Evolutionary conservation across 2,888 invertebrate genomes (phyloP), one percentile per base, ranked within the genome.

Genomic region (Coelopa pilipes): DNA sequence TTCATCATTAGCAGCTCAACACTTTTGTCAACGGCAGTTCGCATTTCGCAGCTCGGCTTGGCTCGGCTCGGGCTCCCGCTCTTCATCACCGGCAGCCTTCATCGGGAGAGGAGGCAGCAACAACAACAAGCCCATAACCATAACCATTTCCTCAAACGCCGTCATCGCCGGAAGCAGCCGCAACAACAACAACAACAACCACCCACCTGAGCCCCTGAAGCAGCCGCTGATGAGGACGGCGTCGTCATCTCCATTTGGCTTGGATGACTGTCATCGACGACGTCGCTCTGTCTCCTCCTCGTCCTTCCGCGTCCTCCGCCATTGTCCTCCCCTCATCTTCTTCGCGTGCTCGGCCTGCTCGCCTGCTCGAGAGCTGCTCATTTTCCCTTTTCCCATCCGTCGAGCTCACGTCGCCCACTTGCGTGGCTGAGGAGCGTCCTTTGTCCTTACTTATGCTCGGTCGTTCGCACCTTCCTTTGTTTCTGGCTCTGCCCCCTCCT

Each of bases 281-380:
- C 2, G 34, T 34, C 2, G 34, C 7, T 34, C 34, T 34, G 34
- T 34, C 34, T 34, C 73, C 62, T 73, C 45, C 46, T 60, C 73
- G 49, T 69, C 34, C 9, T n/a, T 47, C 47, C 19, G 12, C 67
- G 24, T 62, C 73, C 62, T 68, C 50, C 24, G 12, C 13, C 5
- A 34, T 55, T 34, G 21, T 67, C 24, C 34, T 67, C 50, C 19
- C 15, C 49, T 71, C 15, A 13, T 53, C 19, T 21, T 67, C 49
- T 57, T 3, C 1, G 24, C 1, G 34, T 9, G n/a, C 9, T 63
- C n/a, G n/a, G n/a, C 34, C 34, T 34, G 34, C 17, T 67, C n/a
- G 13, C 66, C 34, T 55, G 13, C 60, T 73, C 53, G 24, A 73
- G 68, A 68, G 73, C 45, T 73, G 68, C 55, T 73, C 63, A 73